These are phyloP conservation scores for Notothenia coriiceps DNA, from an alignment of 2,113 vertebrate species.

Conservation along the genomic window DNA sequence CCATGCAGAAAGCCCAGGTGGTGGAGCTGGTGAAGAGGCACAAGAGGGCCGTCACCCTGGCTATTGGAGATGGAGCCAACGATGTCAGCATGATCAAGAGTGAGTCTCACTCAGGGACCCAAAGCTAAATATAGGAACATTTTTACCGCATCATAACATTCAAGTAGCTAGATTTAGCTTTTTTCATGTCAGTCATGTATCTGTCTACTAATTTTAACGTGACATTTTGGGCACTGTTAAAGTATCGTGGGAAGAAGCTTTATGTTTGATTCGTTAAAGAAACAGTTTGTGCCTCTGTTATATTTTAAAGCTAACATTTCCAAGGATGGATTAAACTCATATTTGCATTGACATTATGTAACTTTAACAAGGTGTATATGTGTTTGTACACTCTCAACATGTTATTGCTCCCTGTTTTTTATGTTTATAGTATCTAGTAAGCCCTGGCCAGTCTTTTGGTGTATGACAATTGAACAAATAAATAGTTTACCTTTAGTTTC, in stretches of 20 bases:
- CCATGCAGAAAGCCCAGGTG: slow-evolving; percentile 88
- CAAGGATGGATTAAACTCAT: no score
- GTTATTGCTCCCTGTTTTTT: no score
- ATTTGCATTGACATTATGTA: no score
- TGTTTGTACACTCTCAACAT: no score
- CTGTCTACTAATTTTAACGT: not conserved
- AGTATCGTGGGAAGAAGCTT: not conserved
- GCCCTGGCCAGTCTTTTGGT: no score
- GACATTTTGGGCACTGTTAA: not conserved
- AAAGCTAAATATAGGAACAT: not conserved
- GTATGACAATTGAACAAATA: no score
- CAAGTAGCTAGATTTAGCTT: not conserved
- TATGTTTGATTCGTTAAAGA: no score
- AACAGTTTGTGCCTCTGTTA: no score
- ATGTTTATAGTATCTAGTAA: no score
- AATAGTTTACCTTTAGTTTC: not conserved
- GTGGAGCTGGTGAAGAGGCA: slow-evolving; percentile 88
- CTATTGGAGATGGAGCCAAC: slow-evolving; percentile 87
- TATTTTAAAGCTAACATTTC: no score
- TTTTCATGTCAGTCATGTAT: not conserved
- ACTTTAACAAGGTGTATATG: no score
- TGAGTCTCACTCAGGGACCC: slow-evolving; percentile 64
- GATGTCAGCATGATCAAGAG: slow-evolving; percentile 91
- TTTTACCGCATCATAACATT: not conserved
- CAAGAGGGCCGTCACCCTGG: slow-evolving; percentile 84